A percentile compares a stretch with the other conserved stretches of the same genome.
Evolutionary conservation across 1,140 invertebrate species (phyloP).

Genomic region (Drosophila repleta): DNA sequence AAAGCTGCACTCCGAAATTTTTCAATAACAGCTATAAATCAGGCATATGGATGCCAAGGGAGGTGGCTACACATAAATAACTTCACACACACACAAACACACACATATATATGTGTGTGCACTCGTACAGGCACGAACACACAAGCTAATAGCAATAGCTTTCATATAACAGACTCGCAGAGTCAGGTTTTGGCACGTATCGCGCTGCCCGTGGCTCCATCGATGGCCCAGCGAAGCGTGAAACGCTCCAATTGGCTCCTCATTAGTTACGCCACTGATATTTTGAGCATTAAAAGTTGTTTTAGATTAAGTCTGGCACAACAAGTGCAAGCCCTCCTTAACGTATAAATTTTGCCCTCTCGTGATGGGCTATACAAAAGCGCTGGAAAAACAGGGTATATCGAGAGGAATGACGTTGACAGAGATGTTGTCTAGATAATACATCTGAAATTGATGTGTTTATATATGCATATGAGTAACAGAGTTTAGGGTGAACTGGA

Average conservation of each 20-base stretch:
- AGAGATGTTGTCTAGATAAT: too few species aligned
- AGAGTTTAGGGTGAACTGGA: too few species aligned
- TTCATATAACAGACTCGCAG: conserved; percentile 12
- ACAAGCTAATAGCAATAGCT: conserved; percentile 13
- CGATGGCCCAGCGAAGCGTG: conserved; percentile 64
- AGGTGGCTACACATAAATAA: conserved; percentile 75
- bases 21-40: conserved; percentile 84
- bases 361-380: too few species aligned
- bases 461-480: too few species aligned
- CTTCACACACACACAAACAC: conserved; percentile 47
- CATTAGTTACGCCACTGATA: conserved; percentile 68
- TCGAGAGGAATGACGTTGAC: too few species aligned
- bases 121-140: conserved; percentile 10
- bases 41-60: conserved; percentile 79
- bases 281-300: conserved; percentile 47
- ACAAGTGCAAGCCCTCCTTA: background rate
- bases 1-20: conserved; percentile 79
- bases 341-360: background rate
- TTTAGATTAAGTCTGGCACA: conserved; percentile 17
- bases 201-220: conserved; percentile 28
- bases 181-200: conserved; percentile 4
- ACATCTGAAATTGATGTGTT: too few species aligned
- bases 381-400: too few species aligned
- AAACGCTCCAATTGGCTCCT: conserved; percentile 67
- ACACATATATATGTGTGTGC: conserved; percentile 3